Evolutionary conservation across 64 coral and sea anemone genomes (phyloP).

Genomic region (Hydrozoanthus tunicans): DNA sequence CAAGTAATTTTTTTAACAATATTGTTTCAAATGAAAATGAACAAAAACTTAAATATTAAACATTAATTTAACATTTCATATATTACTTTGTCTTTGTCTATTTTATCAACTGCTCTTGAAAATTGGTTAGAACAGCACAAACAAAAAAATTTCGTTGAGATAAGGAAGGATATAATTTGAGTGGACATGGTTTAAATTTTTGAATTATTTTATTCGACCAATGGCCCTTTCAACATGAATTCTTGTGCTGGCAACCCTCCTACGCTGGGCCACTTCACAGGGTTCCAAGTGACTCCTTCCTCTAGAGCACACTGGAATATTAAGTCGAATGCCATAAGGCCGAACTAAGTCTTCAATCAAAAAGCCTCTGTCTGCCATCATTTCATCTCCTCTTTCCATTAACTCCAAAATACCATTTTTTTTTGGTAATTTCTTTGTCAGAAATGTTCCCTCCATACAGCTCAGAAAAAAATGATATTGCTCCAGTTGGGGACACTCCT

Average conservation of each 20-base stretch:
- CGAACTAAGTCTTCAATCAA: constrained; percentile 18
- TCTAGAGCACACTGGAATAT: constrained; percentile 24
- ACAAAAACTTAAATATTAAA: constrained; percentile 4
- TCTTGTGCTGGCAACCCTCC: constrained; percentile 30
- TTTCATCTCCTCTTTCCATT: constrained; percentile 43
- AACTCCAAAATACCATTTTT: constrained; percentile 39
- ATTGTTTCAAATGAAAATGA: background rate
- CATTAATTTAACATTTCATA: background rate
- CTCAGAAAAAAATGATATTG: constrained; percentile 43
- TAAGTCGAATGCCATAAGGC: background rate
- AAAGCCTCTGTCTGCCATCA: constrained; percentile 55
- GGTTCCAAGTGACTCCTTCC: constrained; percentile 28
- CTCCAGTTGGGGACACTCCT: constrained; percentile 30
- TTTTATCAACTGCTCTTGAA: constrained; percentile 35
- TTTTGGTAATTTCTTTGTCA: constrained; percentile 48
- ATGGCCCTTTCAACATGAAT: constrained; percentile 39
- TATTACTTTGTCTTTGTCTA: background rate
- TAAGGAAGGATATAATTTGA: constrained; percentile 31
- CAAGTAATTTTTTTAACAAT: background rate
- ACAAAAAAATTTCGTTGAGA: constrained; percentile 35
- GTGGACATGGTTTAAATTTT: constrained; percentile 18
- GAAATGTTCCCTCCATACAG: constrained; percentile 36
- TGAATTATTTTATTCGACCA: constrained; percentile 41
- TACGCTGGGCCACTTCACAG: constrained; percentile 7
- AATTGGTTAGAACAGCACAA: constrained; percentile 17